A percentile compares a stretch with the other conserved stretches of the same genome.
These are phyloP conservation scores for Sphenopsis melanotis DNA, from an alignment of 2,797 vertebrate genomes.

Conservation along the genomic window DNA sequence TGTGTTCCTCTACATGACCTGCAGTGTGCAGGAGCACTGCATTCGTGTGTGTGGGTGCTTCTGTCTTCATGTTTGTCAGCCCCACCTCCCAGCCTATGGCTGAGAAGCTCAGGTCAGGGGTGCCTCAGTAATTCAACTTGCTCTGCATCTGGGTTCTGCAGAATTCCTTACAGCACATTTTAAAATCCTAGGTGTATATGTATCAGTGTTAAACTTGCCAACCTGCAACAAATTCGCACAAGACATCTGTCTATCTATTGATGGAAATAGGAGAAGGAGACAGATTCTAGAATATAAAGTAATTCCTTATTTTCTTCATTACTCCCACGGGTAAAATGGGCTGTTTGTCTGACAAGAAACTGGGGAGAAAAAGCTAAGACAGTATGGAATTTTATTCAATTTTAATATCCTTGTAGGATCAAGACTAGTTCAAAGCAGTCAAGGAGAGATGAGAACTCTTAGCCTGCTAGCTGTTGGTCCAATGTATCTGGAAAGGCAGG, in stretches of 20 bases:
- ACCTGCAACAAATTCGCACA: background rate
- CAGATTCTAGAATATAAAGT: background rate
- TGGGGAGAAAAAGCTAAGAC: background rate
- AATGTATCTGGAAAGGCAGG: background rate
- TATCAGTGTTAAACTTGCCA: background rate
- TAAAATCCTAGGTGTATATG: background rate
- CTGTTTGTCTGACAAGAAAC: background rate
- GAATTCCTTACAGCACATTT: background rate
- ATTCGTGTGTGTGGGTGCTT: rapidly evolving
- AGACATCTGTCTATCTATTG: background rate
- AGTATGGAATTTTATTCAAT: background rate
- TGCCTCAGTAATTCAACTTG: background rate
- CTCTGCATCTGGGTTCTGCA: background rate
- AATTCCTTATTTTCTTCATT: background rate
- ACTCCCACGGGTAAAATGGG: background rate
- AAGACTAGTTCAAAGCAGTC: background rate
- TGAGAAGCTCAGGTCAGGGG: background rate
- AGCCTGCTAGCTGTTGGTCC: too few relatives aligned
- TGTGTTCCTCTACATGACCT: rapidly evolving
- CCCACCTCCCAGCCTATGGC: background rate
- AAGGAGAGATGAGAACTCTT: background rate
- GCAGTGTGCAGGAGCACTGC: background rate
- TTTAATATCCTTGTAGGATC: background rate
- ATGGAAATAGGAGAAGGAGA: background rate
- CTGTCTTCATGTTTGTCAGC: background rate